Evolutionary conservation across 2,888 invertebrate genomes (phyloP).

Genomic region (Dascillus cervinus): DNA sequence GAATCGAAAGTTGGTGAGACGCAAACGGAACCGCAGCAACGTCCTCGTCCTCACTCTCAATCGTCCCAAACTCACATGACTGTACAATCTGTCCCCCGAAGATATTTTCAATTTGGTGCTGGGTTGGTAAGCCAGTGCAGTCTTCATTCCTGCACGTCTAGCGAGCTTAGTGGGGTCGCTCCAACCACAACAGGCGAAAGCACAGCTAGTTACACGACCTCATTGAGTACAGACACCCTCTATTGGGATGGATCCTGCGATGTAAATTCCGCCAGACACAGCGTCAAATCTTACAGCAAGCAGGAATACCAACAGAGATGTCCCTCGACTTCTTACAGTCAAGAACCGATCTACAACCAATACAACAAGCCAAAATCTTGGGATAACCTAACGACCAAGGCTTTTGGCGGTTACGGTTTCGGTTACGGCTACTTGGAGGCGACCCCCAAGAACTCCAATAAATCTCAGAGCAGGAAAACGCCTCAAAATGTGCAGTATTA

Average conservation of each 20-base stretch:
- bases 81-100: constrained; percentile 34
- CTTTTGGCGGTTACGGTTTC: constrained; percentile 78
- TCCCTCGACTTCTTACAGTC: constrained; percentile 17
- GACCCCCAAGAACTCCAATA: constrained; percentile 34
- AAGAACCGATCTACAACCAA: constrained; percentile 42
- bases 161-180: constrained; percentile 58
- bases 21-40: constrained; percentile 41
- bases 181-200: constrained; percentile 59
- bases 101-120: constrained; percentile 59
- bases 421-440: constrained; percentile 79
- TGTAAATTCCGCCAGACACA: constrained; percentile 37
- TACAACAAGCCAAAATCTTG: constrained; percentile 77
- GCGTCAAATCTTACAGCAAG: constrained; percentile 41
- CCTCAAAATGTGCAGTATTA: constrained; percentile 36
- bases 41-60: constrained; percentile 33
- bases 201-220: constrained; percentile 74
- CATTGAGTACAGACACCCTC: constrained; percentile 77
- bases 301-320: constrained; percentile 14
- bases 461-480: constrained; percentile 36
- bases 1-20: constrained; percentile 42
- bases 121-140: constrained; percentile 72
- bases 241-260: constrained; percentile 63
- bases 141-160: constrained; percentile 75
- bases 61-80: constrained; percentile 19
- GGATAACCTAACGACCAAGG: constrained; percentile 82